phyloP scores from a whole-genome alignment of 2,888 invertebrate genomes.

The Euplagia quadripunctaria region DNA sequence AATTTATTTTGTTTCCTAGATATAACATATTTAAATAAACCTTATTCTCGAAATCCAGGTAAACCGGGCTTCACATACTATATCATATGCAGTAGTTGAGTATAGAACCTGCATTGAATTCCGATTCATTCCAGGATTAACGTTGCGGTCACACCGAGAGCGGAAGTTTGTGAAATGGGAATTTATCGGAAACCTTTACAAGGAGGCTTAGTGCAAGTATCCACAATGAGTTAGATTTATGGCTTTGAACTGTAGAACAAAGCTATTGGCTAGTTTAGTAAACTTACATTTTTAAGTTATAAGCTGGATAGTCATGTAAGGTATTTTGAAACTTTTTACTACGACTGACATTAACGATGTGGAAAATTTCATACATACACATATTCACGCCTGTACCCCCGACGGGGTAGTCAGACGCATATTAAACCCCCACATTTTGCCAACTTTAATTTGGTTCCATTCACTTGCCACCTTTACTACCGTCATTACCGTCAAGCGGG shows the following conservation, averaged over 20 bases:
- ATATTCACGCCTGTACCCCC: too few relatives aligned
- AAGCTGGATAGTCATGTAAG: too few relatives aligned
- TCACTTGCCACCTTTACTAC: too few relatives aligned
- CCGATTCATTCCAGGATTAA: constrained; percentile 40
- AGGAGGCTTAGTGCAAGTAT: background rate
- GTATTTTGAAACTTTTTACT: too few relatives aligned
- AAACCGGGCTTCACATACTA: constrained; percentile 8
- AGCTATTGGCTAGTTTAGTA: background rate
- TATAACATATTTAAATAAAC: constrained; percentile 9
- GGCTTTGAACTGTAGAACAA: background rate
- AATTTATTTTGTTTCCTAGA: background rate
- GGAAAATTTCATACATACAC: too few relatives aligned
- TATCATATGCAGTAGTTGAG: constrained; percentile 25
- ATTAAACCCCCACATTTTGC: too few relatives aligned
- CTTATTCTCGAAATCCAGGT: background rate
- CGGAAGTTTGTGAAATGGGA: constrained; percentile 1
- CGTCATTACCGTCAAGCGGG: too few relatives aligned
- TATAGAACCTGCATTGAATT: constrained; percentile 41
- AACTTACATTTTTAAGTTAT: background rate
- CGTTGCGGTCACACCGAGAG: constrained; percentile 33
- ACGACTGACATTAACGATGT: too few relatives aligned
- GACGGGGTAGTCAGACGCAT: too few relatives aligned
- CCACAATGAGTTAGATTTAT: constrained; percentile 8
- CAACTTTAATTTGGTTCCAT: too few relatives aligned
- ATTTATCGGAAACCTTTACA: constrained; percentile 8